These are phyloP conservation scores for Poeciliopsis paucimaculata DNA, from an alignment of 2,797 vertebrate species.

Conservation along the genomic window DNA sequence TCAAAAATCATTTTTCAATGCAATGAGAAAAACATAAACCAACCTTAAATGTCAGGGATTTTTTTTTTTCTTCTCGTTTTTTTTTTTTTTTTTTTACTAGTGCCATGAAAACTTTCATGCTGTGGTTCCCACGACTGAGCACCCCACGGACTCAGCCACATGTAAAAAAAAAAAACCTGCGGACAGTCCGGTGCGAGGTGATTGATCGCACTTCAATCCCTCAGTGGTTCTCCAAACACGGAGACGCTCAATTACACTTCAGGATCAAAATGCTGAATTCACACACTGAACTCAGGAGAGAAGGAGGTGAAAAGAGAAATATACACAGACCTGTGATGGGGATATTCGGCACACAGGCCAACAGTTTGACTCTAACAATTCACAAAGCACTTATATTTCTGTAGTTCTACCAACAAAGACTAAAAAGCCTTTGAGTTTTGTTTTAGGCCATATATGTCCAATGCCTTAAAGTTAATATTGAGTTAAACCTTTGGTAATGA, in stretches of 20 bases:
- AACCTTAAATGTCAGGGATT: slow-evolving; percentile 15
- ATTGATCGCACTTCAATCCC: slow-evolving; percentile 72
- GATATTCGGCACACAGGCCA: slow-evolving; percentile 34
- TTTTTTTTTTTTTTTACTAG: neutral
- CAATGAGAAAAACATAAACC: slow-evolving; percentile 60
- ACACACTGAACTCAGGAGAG: slow-evolving; percentile 54
- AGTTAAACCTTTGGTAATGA: neutral
- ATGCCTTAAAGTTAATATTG: neutral
- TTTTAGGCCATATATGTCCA: neutral
- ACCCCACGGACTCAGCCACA: slow-evolving; percentile 56
- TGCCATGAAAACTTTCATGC: slow-evolving; percentile 45
- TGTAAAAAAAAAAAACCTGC: slow-evolving; percentile 43
- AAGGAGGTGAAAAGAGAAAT: slow-evolving; percentile 12
- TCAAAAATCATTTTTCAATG: slow-evolving; percentile 6
- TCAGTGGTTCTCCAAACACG: slow-evolving; percentile 69
- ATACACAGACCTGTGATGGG: slow-evolving; percentile 46
- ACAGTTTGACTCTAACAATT: slow-evolving; percentile 23
- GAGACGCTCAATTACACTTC: slow-evolving; percentile 73
- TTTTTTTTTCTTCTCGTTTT: neutral
- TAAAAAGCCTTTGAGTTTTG: neutral
- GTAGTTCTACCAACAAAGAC: neutral
- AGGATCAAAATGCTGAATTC: slow-evolving; percentile 77
- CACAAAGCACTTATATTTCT: slow-evolving; percentile 1
- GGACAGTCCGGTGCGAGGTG: slow-evolving; percentile 68
- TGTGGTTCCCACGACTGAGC: slow-evolving; percentile 28